These are phyloP conservation scores for Eptesicus fuscus DNA, from an alignment of 2,113 vertebrate genomes.

Conservation along the genomic window DNA sequence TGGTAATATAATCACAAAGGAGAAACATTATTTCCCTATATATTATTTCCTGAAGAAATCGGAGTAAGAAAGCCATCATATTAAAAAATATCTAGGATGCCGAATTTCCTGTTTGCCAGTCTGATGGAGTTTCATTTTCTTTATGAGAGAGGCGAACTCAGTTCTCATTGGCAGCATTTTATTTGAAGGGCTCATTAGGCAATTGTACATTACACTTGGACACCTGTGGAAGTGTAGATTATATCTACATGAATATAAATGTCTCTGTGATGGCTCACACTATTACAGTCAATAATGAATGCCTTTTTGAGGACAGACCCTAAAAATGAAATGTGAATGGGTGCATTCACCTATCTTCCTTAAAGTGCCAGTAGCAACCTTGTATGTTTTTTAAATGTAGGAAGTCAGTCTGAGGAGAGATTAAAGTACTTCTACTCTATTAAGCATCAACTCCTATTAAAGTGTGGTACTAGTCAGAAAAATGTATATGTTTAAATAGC, in stretches of 20 bases:
- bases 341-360: slow-evolving; percentile 35
- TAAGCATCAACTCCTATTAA: slow-evolving; percentile 22
- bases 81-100: background rate
- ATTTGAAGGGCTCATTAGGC: slow-evolving; percentile 48
- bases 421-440: slow-evolving; percentile 28
- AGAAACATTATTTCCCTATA: slow-evolving; percentile 59
- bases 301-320: background rate
- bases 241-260: slow-evolving; percentile 16
- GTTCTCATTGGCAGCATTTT: background rate
- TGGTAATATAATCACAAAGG: slow-evolving; percentile 71
- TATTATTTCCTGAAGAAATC: slow-evolving; percentile 65
- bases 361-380: background rate
- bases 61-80: slow-evolving; percentile 32
- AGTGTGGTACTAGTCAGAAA: background rate
- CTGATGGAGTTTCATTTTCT: slow-evolving; percentile 57
- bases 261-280: background rate
- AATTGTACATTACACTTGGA: background rate
- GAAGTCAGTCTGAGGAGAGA: slow-evolving; percentile 37
- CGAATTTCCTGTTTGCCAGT: slow-evolving; percentile 1
- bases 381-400: slow-evolving; percentile 62
- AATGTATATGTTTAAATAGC: slow-evolving; percentile 42
- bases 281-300: background rate
- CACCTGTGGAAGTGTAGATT: slow-evolving; percentile 47
- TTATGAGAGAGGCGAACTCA: background rate
- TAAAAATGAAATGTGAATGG: slow-evolving; percentile 3